Conservation (phyloP, 2,888 invertebrate species). For the Ectemnius cavifrons region DNA sequence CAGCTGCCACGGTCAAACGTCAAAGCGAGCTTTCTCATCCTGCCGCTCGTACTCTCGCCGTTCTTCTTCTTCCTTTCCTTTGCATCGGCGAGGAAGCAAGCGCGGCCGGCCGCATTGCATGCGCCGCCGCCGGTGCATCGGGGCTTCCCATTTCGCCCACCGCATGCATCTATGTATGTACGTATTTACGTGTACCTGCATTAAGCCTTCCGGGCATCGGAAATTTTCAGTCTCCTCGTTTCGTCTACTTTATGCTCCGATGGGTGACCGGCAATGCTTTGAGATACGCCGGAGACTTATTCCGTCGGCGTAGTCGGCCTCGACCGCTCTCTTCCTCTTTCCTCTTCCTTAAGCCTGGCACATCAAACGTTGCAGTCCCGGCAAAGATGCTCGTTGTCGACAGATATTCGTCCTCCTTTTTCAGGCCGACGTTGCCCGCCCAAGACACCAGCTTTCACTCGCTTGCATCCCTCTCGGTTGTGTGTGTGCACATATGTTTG, state of each 20-base stretch:
- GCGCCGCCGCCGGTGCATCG: not conserved
- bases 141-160: not conserved
- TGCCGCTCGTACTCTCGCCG: constrained; percentile 5
- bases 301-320: not conserved
- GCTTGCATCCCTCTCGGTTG: no score
- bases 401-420: no score
- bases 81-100: not conserved
- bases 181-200: not conserved
- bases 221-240: constrained; percentile 13
- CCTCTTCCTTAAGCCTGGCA: not conserved
- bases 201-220: constrained; percentile 10
- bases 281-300: not conserved
- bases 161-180: not conserved
- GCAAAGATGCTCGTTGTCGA: no score
- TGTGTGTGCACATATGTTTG: no score
- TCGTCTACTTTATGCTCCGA: constrained; percentile 1
- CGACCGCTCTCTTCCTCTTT: not conserved
- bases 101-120: no score
- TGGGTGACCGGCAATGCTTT: not conserved
- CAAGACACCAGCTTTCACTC: no score
- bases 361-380: no score
- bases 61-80: not conserved
- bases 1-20: constrained; percentile 52
- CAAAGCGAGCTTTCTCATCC: constrained; percentile 50
- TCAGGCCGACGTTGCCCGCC: no score